Conservation (phyloP, 2,797 vertebrate genomes). For the Microctenopoma stevenorrisi region DNA sequence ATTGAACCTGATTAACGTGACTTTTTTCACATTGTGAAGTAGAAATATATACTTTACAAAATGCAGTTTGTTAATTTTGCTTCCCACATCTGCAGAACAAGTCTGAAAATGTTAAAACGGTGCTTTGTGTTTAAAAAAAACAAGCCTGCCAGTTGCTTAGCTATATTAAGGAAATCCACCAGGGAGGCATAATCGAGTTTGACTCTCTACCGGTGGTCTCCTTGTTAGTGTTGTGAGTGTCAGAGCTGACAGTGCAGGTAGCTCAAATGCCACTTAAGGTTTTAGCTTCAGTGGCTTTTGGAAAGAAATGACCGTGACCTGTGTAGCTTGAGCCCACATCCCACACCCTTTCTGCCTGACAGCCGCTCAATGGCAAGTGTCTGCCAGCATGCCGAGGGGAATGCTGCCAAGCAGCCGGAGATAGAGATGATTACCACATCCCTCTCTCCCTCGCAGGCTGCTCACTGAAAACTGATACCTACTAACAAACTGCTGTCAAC, state of each 20-base stretch:
- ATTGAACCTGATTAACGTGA: conserved; percentile 7
- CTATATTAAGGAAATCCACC: conserved; percentile 76
- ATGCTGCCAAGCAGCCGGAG: conserved; percentile 79
- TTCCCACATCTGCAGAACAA: conserved; percentile 29
- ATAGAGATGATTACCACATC: conserved; percentile 87
- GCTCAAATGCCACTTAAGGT: conserved; percentile 86
- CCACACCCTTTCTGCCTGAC: conserved; percentile 84
- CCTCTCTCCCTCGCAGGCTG: conserved; percentile 78
- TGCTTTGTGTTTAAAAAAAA: conserved; percentile 55
- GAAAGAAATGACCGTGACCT: conserved; percentile 84
- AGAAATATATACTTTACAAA: neutral
- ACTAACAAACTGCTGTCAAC: conserved; percentile 85
- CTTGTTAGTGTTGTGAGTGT: conserved; percentile 83
- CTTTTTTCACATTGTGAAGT: neutral
- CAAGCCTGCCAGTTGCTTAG: conserved; percentile 65
- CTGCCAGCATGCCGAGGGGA: conserved; percentile 81
- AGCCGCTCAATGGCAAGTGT: conserved; percentile 85
- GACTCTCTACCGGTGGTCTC: conserved; percentile 83
- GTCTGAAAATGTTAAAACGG: conserved; percentile 40
- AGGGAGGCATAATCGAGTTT: conserved; percentile 80
- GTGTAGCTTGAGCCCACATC: conserved; percentile 80
- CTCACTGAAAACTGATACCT: conserved; percentile 82
- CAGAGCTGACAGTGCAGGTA: conserved; percentile 85
- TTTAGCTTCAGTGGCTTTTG: conserved; percentile 85
- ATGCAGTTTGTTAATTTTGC: conserved; percentile 4